A percentile compares a stretch with the other conserved stretches of the same genome.
phyloP scores from a whole-genome alignment of 2,888 invertebrate genomes.

The Lampropteryx suffumata region DNA sequence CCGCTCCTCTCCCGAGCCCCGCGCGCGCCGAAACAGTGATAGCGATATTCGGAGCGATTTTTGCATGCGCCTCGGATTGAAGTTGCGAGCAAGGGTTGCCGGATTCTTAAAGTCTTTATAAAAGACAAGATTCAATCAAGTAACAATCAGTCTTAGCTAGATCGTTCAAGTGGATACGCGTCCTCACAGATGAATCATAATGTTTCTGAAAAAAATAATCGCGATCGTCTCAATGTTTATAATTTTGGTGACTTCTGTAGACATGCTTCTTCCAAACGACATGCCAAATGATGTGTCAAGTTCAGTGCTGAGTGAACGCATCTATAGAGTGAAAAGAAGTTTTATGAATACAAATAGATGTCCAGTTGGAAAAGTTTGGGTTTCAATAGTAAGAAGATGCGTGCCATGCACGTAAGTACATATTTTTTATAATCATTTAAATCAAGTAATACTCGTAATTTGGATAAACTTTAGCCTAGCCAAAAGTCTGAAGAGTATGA shows the following conservation, averaged over 20 bases:
- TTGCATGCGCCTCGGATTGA: no score
- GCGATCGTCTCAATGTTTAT: background rate
- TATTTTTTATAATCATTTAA: no score
- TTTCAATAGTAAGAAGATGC: background rate
- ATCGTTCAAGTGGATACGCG: background rate
- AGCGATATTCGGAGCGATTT: no score
- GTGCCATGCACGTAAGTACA: constrained; percentile 8
- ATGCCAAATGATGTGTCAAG: background rate
- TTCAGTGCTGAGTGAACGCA: constrained; percentile 1
- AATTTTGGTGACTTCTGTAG: background rate
- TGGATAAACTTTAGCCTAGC: no score
- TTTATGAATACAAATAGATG: background rate
- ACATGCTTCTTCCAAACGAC: background rate
- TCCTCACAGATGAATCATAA: background rate
- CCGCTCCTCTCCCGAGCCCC: no score
- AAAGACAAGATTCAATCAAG: background rate
- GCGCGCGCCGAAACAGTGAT: no score
- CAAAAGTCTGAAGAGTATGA: no score
- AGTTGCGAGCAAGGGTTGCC: no score
- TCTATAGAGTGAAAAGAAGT: background rate
- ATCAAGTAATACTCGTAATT: no score
- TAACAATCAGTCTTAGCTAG: background rate
- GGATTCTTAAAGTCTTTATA: no score
- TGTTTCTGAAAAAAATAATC: constrained; percentile 1
- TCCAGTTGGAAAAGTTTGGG: background rate